Percentiles rank a stretch among this genome's conserved stretches.
Conservation (phyloP, 2,113 vertebrate genomes). For the Taxidea taxus region DNA sequence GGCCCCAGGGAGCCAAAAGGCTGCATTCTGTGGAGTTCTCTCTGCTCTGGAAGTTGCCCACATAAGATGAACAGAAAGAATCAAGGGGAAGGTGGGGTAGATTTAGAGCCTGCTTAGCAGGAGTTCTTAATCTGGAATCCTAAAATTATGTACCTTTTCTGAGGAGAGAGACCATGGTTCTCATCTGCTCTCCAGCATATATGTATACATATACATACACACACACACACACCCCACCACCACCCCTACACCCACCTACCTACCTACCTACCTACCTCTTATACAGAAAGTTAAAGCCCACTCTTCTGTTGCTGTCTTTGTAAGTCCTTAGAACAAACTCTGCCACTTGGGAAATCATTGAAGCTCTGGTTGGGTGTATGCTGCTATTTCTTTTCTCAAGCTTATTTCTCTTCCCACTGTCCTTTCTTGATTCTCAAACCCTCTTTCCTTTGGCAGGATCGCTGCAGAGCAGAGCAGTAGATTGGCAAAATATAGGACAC, state of each 20-base stretch:
- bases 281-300: background rate
- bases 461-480: slow-evolving; percentile 99
- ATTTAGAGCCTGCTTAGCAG: background rate
- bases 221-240: no score
- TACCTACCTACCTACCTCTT: no score
- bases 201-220: background rate
- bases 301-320: no score
- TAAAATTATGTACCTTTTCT: background rate
- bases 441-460: slow-evolving; percentile 94
- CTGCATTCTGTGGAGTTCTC: background rate
- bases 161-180: background rate
- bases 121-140: background rate
- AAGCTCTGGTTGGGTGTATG: slow-evolving; percentile 80
- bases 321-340: background rate
- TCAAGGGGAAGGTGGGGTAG: background rate
- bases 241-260: no score
- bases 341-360: background rate
- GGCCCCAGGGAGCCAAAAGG: background rate
- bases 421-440: slow-evolving; percentile 84
- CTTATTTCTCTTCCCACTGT: slow-evolving; percentile 73
- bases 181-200: background rate
- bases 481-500: slow-evolving; percentile 99
- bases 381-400: slow-evolving; percentile 74
- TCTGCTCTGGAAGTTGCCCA: slow-evolving; percentile 13
- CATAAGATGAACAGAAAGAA: background rate